These are phyloP conservation scores for Monomorium pharaonis DNA, from an alignment of 1,140 invertebrate genomes.

Conservation along the genomic window DNA sequence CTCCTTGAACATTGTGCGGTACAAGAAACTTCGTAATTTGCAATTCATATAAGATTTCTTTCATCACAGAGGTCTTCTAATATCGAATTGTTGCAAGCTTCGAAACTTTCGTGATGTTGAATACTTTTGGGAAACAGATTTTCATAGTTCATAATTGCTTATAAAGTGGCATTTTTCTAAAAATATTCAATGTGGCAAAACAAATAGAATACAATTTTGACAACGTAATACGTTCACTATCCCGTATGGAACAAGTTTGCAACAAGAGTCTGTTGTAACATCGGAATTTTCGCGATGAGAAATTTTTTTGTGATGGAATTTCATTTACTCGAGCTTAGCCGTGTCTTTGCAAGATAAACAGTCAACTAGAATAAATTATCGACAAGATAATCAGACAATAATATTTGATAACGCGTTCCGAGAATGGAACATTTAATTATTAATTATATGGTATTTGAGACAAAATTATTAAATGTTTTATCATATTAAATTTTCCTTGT, in stretches of 20 bases:
- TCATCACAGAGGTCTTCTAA: neutral
- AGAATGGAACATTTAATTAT: neutral
- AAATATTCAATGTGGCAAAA: neutral
- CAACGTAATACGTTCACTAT: neutral
- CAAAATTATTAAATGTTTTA: constrained; percentile 1
- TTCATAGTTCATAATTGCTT: neutral
- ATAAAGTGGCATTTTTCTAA: neutral
- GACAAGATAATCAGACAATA: neutral
- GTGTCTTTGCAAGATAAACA: neutral
- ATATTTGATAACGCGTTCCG: neutral
- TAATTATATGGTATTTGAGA: neutral
- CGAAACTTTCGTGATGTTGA: neutral
- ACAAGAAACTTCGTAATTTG: constrained; percentile 4
- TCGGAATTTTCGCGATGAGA: neutral
- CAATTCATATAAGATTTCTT: constrained; percentile 12
- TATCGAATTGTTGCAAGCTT: neutral
- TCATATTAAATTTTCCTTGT: neutral
- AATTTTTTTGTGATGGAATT: neutral
- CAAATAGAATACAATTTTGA: constrained; percentile 15
- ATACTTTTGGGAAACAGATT: neutral
- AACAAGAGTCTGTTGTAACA: neutral
- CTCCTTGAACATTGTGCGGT: neutral
- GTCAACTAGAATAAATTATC: neutral
- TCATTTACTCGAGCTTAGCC: neutral
- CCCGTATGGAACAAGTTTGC: neutral